A percentile compares a stretch with the other conserved stretches of the same genome.
These are phyloP conservation scores for Callimorpha dominula DNA, from an alignment of 2,888 invertebrate species.

Conservation along the genomic window DNA sequence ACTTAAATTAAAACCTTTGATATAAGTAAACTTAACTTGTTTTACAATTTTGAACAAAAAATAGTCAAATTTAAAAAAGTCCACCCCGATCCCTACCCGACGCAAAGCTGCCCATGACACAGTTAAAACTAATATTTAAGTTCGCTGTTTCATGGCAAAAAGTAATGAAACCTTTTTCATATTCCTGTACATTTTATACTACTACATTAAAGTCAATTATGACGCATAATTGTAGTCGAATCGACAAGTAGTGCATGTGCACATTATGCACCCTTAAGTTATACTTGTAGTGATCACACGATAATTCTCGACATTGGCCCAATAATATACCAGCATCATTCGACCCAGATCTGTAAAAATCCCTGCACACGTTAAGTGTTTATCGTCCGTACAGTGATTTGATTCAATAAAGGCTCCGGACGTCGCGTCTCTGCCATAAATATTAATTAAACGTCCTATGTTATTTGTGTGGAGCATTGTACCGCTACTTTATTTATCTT, in stretches of 20 bases:
- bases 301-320: conserved; percentile 16
- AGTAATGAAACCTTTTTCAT: too few species aligned
- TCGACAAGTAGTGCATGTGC: neutral
- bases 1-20: too few species aligned
- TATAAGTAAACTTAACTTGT: too few species aligned
- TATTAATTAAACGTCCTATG: conserved; percentile 67
- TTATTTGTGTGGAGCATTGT: conserved; percentile 51
- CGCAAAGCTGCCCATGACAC: too few species aligned
- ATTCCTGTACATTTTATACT: too few species aligned
- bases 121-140: too few species aligned
- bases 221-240: neutral
- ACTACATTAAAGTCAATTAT: too few species aligned
- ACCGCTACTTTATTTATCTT: conserved; percentile 42
- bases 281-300: conserved; percentile 6
- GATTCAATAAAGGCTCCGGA: conserved; percentile 65
- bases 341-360: conserved; percentile 20
- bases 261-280: too few species aligned
- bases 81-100: too few species aligned
- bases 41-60: too few species aligned
- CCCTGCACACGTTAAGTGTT: conserved; percentile 29
- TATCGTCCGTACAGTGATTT: conserved; percentile 44
- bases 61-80: too few species aligned
- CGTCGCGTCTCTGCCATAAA: conserved; percentile 59
- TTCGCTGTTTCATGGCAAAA: too few species aligned
- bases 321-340: conserved; percentile 20